A percentile compares a stretch with the other conserved stretches of the same genome.
phyloP scores from a whole-genome alignment of 2,113 vertebrate species.

The Psammodynastes pulverulentus region DNA sequence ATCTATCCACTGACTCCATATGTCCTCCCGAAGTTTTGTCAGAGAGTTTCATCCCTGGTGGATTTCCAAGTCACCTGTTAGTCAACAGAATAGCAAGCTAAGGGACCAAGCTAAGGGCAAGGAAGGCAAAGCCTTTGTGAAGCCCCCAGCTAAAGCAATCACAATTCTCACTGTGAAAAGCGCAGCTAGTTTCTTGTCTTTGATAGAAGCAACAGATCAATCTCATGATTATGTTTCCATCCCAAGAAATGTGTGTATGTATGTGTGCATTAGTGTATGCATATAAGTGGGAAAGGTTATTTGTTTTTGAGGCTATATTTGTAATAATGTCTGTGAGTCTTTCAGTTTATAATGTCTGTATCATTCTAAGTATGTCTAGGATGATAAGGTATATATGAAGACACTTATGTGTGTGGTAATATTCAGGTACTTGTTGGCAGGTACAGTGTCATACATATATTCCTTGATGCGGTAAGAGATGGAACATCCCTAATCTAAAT shows the following conservation, averaged over 20 bases:
- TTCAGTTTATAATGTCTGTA: not conserved
- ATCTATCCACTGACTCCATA: not conserved
- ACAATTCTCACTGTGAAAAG: not conserved
- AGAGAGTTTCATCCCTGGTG: not conserved
- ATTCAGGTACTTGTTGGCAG: too few species aligned
- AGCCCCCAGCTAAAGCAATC: not conserved
- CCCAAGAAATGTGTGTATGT: not conserved
- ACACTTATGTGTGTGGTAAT: too few species aligned
- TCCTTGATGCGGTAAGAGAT: too few species aligned
- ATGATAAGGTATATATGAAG: too few species aligned
- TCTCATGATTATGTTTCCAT: not conserved
- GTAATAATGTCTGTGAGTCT: not conserved
- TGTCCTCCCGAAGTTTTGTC: not conserved
- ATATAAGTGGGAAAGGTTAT: not conserved
- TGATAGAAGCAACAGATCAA: not conserved
- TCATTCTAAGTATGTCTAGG: too few species aligned
- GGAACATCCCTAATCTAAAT: too few species aligned
- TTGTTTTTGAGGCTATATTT: not conserved
- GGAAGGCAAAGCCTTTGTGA: not conserved
- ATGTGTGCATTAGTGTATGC: not conserved
- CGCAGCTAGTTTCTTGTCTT: not conserved
- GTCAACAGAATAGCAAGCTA: not conserved
- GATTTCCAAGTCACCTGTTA: not conserved
- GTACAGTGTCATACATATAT: too few species aligned
- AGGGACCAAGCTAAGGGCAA: not conserved